These are phyloP conservation scores for Paracyprichromis sp. DNA, from an alignment of 2,113 vertebrate species.

Conservation along the genomic window DNA sequence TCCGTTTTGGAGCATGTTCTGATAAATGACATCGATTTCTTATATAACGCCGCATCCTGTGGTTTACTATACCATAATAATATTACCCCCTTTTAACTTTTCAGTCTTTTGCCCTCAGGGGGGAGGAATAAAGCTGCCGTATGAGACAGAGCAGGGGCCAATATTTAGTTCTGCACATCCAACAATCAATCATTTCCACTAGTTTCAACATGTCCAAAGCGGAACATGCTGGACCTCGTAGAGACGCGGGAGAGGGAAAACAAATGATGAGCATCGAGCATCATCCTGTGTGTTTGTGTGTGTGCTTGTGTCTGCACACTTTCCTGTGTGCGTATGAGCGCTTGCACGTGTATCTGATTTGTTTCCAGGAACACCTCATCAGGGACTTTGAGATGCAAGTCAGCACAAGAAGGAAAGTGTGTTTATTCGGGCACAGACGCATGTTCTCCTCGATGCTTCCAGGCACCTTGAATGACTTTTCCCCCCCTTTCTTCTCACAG, in stretches of 20 bases:
- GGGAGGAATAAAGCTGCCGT: slow-evolving; percentile 29
- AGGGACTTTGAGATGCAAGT: slow-evolving; percentile 71
- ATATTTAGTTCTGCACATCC: slow-evolving; percentile 50
- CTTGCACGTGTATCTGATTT: slow-evolving; percentile 34
- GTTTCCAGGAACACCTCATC: slow-evolving; percentile 68
- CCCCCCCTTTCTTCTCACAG: neutral
- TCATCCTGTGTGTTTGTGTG: neutral
- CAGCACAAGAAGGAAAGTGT: slow-evolving; percentile 72
- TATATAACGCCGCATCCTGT: slow-evolving; percentile 59
- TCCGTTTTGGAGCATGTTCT: slow-evolving; percentile 54
- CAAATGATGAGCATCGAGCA: slow-evolving; percentile 25
- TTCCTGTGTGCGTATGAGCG: neutral
- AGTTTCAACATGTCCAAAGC: slow-evolving; percentile 61
- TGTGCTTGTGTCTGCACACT: neutral
- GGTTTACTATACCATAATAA: slow-evolving; percentile 61
- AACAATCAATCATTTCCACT: slow-evolving; percentile 59
- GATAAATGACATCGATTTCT: slow-evolving; percentile 70
- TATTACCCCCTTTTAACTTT: slow-evolving; percentile 70
- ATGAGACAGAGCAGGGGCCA: slow-evolving; percentile 54
- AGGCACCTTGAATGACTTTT: slow-evolving; percentile 61
- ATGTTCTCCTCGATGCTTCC: slow-evolving; percentile 58
- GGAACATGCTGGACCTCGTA: slow-evolving; percentile 41
- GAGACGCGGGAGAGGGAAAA: neutral
- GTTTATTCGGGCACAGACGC: slow-evolving; percentile 57
- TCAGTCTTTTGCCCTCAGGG: slow-evolving; percentile 39